phyloP scores from a whole-genome alignment of 2,113 vertebrate genomes.

The Petaurus breviceps region DNA sequence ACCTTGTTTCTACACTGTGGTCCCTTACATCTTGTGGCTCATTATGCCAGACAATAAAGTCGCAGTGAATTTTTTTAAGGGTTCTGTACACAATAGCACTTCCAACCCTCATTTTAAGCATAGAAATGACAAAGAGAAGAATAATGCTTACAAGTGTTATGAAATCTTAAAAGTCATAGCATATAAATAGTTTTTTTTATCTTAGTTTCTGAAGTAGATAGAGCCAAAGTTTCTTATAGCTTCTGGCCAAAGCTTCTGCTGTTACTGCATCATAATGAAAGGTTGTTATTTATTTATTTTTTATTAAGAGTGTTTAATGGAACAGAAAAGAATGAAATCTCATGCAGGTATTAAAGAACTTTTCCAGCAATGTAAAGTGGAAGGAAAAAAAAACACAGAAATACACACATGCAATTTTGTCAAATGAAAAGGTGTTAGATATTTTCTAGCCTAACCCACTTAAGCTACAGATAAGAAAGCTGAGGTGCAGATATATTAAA shows the following conservation, averaged over 20 bases:
- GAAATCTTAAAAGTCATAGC: constrained; percentile 44
- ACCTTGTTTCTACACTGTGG: background rate
- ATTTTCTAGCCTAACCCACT: background rate
- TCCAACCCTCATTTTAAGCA: constrained; percentile 41
- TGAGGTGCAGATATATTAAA: background rate
- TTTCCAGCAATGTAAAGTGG: background rate
- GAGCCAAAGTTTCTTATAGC: constrained; percentile 28
- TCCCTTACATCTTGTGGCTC: constrained; percentile 45
- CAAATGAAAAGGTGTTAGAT: background rate
- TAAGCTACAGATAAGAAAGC: background rate
- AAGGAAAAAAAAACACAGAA: background rate
- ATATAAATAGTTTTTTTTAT: constrained; percentile 34
- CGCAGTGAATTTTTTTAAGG: constrained; percentile 34
- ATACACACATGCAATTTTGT: background rate
- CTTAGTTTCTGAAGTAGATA: constrained; percentile 56
- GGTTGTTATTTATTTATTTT: constrained; percentile 39
- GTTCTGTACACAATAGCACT: constrained; percentile 27
- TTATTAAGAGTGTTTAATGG: background rate
- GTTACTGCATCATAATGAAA: constrained; percentile 26
- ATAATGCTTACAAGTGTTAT: background rate
- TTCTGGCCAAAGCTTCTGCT: constrained; percentile 12
- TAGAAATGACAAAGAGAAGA: constrained; percentile 65
- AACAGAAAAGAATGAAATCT: background rate
- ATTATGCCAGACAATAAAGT: background rate
- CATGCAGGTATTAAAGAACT: background rate